Evolutionary conservation across 2,113 vertebrate genomes (phyloP).

Genomic region (Elanoides forficatus): DNA sequence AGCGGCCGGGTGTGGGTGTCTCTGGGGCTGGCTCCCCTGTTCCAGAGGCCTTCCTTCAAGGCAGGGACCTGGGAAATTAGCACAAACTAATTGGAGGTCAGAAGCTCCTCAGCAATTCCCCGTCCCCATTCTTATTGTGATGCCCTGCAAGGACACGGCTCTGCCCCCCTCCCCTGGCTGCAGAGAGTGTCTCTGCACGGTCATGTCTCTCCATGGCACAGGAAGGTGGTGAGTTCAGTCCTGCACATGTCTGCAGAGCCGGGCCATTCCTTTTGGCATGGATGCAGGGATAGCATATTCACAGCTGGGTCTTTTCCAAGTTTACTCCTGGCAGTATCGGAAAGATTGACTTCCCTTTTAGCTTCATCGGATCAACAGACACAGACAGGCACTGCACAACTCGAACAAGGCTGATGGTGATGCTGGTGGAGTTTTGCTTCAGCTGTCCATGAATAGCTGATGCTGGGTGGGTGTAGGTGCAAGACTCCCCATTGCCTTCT

Average conservation of each 20-base stretch:
- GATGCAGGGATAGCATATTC: not conserved
- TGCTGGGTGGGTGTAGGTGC: not conserved
- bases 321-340: not conserved
- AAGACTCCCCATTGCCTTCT: not conserved
- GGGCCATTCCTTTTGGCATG: not conserved
- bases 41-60: not conserved
- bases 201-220: not conserved
- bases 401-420: not conserved
- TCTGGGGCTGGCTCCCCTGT: not conserved
- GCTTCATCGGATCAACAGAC: not conserved
- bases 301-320: slow-evolving; percentile 2
- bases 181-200: accelerated
- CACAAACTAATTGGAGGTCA: not conserved
- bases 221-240: not conserved
- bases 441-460: not conserved
- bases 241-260: not conserved
- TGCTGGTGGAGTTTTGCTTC: not conserved
- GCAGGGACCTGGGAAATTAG: not conserved
- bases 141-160: not conserved
- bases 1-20: not conserved
- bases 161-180: not conserved
- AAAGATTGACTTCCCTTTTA: not conserved
- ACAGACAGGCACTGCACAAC: not conserved
- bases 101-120: not conserved
- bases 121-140: accelerated